Evolutionary conservation across 1,140 invertebrate genomes (phyloP).

Genomic region (Globodera ellingtonae): DNA sequence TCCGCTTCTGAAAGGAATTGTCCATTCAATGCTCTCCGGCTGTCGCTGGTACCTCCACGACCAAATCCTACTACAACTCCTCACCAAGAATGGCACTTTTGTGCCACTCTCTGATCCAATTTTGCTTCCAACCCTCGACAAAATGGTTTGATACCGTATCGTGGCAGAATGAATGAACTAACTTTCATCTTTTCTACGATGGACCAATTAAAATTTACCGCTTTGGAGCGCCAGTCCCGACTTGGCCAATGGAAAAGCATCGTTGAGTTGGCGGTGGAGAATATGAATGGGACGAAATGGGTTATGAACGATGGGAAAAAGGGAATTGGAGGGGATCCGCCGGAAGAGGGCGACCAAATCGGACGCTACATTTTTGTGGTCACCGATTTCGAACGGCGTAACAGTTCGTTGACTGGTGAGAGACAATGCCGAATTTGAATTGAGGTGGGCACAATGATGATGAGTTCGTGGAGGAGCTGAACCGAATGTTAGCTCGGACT

Average conservation of each 20-base stretch:
- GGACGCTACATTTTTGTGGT: constrained; percentile 17
- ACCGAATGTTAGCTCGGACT: not conserved
- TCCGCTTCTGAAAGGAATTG: constrained; percentile 10
- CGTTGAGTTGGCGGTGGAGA: not conserved
- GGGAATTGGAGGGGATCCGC: not conserved
- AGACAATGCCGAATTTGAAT: too few relatives aligned
- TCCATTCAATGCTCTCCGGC: constrained; percentile 15
- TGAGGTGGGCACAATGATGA: not conserved
- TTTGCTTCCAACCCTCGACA: constrained; percentile 3
- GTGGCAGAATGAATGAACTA: not conserved
- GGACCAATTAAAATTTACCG: constrained; percentile 14
- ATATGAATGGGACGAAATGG: not conserved
- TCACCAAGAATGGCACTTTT: constrained; percentile 14
- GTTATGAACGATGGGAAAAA: not conserved
- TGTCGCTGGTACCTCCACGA: constrained; percentile 21
- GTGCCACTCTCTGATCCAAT: constrained; percentile 14
- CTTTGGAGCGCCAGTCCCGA: not conserved
- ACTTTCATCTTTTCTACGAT: not conserved
- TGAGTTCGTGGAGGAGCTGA: constrained; percentile 8
- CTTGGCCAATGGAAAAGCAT: constrained; percentile 7
- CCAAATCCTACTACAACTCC: constrained; percentile 13
- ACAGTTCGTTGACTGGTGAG: too few relatives aligned
- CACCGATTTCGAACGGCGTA: constrained; percentile 6
- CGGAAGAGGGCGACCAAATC: not conserved
- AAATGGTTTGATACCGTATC: not conserved